Conservation (phyloP, 2,888 invertebrate species). For the Hypolimnas misippus region DNA sequence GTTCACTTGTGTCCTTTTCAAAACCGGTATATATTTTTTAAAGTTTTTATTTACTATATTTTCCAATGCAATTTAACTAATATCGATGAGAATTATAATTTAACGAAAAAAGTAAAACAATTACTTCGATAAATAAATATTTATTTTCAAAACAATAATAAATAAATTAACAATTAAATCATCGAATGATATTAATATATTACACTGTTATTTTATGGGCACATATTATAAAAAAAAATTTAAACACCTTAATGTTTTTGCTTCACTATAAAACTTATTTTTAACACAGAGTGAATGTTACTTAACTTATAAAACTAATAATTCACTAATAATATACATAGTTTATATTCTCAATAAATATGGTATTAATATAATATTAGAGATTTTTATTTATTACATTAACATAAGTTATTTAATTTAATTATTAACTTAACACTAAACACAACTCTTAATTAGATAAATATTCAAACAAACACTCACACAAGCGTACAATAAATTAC, state of each 20-base stretch:
- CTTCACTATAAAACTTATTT: too few relatives aligned
- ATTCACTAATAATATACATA: too few relatives aligned
- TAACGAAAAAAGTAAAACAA: conserved; percentile 9
- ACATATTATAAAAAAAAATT: not conserved
- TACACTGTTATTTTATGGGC: not conserved
- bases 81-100: too few relatives aligned
- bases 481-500: conserved; percentile 62
- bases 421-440: not conserved
- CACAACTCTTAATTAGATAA: conserved; percentile 15
- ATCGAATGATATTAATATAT: conserved; percentile 11
- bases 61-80: too few relatives aligned
- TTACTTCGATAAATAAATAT: conserved; percentile 10
- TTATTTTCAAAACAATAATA: conserved; percentile 17
- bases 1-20: too few relatives aligned
- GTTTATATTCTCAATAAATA: too few relatives aligned
- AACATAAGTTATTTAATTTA: not conserved
- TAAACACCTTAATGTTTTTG: too few relatives aligned
- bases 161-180: conserved; percentile 18
- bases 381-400: not conserved
- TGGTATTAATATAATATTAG: too few relatives aligned
- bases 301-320: too few relatives aligned
- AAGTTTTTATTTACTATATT: too few relatives aligned
- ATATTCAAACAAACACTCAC: conserved; percentile 33
- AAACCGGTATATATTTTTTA: too few relatives aligned
- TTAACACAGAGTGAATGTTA: too few relatives aligned